These are phyloP conservation scores for Platalea minor DNA, from an alignment of 2,797 vertebrate species.

Conservation along the genomic window DNA sequence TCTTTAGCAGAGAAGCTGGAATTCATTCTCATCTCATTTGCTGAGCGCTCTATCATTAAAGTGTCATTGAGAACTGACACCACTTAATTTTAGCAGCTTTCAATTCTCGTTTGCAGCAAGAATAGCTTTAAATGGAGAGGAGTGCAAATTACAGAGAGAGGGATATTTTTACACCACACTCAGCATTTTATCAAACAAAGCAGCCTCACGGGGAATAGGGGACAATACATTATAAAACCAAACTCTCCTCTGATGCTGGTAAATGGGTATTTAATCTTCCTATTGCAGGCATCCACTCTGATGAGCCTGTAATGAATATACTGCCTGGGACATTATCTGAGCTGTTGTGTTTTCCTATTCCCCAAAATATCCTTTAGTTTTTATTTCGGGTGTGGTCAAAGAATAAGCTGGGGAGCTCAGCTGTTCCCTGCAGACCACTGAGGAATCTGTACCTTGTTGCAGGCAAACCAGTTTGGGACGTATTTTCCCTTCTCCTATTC, in stretches of 20 bases:
- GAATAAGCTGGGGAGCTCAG: conserved; percentile 37
- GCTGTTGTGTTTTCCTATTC: conserved; percentile 67
- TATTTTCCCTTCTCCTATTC: conserved; percentile 68
- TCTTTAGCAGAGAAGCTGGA: conserved; percentile 92
- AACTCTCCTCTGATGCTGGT: conserved; percentile 80
- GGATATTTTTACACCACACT: conserved; percentile 86
- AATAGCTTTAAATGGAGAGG: conserved; percentile 85
- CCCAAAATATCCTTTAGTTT: conserved; percentile 72
- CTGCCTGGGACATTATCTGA: conserved; percentile 80
- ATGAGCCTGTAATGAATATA: conserved; percentile 84
- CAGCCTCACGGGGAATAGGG: conserved; percentile 78
- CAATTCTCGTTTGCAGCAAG: conserved; percentile 84
- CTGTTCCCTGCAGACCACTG: conserved; percentile 52
- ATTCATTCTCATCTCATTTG: conserved; percentile 90
- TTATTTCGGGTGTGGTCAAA: conserved; percentile 69
- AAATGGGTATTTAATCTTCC: conserved; percentile 82
- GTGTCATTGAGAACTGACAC: conserved; percentile 99
- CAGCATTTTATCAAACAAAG: conserved; percentile 89
- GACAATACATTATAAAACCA: conserved; percentile 83
- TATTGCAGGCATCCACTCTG: conserved; percentile 78
- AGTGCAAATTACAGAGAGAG: conserved; percentile 77
- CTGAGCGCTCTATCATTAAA: conserved; percentile 94
- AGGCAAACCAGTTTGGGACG: conserved; percentile 65
- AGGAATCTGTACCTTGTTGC: conserved; percentile 61
- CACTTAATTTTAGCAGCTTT: conserved; percentile 98